phyloP scores from a whole-genome alignment of 1,140 invertebrate genomes.

The Drosophila watanabei region DNA sequence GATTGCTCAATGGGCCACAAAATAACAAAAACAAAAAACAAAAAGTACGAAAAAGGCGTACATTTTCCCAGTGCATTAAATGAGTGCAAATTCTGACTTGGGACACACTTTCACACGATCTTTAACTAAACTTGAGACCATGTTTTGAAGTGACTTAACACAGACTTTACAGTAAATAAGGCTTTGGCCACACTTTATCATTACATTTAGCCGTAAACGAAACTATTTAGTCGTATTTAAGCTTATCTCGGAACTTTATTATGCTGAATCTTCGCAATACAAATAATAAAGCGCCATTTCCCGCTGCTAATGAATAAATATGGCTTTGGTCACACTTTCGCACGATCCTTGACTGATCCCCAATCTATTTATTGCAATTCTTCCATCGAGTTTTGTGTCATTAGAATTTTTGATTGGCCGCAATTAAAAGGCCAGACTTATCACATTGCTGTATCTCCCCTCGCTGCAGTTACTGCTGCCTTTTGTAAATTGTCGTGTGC shows the following conservation, averaged over 20 bases:
- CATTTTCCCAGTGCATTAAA: conserved; percentile 66
- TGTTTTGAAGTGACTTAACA: not conserved
- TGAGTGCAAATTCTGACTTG: conserved; percentile 52
- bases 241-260: not conserved
- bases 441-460: conserved; percentile 42
- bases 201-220: not conserved
- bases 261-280: not conserved
- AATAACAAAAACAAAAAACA: not conserved
- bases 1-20: conserved; percentile 34
- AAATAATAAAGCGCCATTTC: not conserved
- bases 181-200: not conserved
- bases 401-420: conserved; percentile 78
- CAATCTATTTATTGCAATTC: conserved; percentile 15
- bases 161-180: not conserved
- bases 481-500: conserved; percentile 56
- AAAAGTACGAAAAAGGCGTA: conserved; percentile 61
- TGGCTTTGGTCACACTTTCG: conserved; percentile 14
- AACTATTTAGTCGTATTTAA: not conserved
- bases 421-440: conserved; percentile 66
- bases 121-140: not conserved
- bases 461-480: conserved; percentile 32
- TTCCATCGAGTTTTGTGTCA: conserved; percentile 31
- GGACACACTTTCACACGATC: conserved; percentile 73
- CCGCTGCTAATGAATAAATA: not conserved
- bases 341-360: conserved; percentile 27